Conservation (phyloP, 1,140 invertebrate species). For the Euborellia annulipes region DNA sequence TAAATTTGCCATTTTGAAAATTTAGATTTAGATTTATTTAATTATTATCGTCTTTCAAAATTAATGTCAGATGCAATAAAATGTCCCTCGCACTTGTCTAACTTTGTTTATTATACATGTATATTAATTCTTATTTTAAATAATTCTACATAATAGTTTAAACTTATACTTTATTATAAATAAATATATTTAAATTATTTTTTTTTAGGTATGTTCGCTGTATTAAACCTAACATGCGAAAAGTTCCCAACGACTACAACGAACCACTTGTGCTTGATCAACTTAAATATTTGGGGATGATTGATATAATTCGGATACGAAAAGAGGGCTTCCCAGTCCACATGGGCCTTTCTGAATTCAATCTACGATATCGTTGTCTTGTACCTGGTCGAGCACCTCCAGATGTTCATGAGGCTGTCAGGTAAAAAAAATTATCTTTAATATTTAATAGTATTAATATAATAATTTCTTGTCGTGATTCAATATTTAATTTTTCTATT, state of each 20-base stretch:
- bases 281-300: slow-evolving; percentile 84
- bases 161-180: too few relatives aligned
- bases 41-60: too few relatives aligned
- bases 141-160: too few relatives aligned
- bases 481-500: not conserved
- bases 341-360: slow-evolving; percentile 59
- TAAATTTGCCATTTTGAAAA: too few relatives aligned
- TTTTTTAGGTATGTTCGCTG: slow-evolving; percentile 74
- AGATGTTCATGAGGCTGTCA: slow-evolving; percentile 35
- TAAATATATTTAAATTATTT: slow-evolving; percentile 1
- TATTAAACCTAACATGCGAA: slow-evolving; percentile 85
- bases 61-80: too few relatives aligned
- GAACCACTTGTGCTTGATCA: slow-evolving; percentile 75
- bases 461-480: not conserved
- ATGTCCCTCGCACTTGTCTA: too few relatives aligned
- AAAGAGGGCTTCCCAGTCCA: slow-evolving; percentile 89
- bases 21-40: too few relatives aligned
- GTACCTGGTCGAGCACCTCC: slow-evolving; percentile 27
- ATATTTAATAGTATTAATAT: slow-evolving; percentile 5
- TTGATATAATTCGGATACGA: slow-evolving; percentile 87
- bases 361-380: slow-evolving; percentile 61
- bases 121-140: too few relatives aligned
- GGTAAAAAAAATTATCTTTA: slow-evolving; percentile 20
- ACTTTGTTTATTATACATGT: too few relatives aligned
- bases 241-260: slow-evolving; percentile 70